Evolutionary conservation across 2,888 invertebrate genomes (phyloP).

Genomic region (Phymatocera aterrima): DNA sequence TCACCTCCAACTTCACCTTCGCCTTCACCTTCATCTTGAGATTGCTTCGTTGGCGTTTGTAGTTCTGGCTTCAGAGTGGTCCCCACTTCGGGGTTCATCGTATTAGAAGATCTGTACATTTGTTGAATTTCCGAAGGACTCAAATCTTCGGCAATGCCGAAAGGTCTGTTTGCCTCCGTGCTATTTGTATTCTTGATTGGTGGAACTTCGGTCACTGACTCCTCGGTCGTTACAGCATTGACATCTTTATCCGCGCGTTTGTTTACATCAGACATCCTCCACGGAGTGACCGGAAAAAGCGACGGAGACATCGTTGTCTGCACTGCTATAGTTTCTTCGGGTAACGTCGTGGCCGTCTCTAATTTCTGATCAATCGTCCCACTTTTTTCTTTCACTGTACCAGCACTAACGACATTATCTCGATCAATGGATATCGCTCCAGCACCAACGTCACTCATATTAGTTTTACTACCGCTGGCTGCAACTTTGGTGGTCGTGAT

Average conservation of each 20-base stretch:
- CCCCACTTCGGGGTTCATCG: slow-evolving; percentile 49
- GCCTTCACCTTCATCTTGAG: slow-evolving; percentile 16
- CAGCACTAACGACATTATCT: slow-evolving; percentile 31
- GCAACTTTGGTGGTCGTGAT: slow-evolving; percentile 37
- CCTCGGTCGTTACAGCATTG: slow-evolving; percentile 26
- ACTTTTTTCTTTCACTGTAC: slow-evolving; percentile 1
- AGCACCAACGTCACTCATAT: neutral
- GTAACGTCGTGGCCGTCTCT: slow-evolving; percentile 1
- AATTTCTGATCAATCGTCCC: neutral
- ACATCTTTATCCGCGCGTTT: neutral
- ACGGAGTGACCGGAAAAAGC: slow-evolving; percentile 64
- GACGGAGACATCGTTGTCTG: slow-evolving; percentile 49
- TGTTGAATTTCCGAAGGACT: slow-evolving; percentile 71
- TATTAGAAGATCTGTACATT: slow-evolving; percentile 64
- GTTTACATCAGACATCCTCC: slow-evolving; percentile 50
- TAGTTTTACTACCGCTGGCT: neutral
- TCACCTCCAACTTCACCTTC: slow-evolving; percentile 18
- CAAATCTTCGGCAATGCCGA: slow-evolving; percentile 58
- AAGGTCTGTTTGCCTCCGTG: slow-evolving; percentile 53
- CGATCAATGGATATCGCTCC: slow-evolving; percentile 44
- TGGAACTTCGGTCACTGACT: slow-evolving; percentile 49
- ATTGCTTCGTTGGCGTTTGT: slow-evolving; percentile 20
- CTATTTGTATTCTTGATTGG: slow-evolving; percentile 42
- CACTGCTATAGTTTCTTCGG: slow-evolving; percentile 38
- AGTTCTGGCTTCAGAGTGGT: slow-evolving; percentile 42